Base-by-base conservation (phyloP, 2,797 vertebrate genomes). In the Malacoraja senta region DNA sequence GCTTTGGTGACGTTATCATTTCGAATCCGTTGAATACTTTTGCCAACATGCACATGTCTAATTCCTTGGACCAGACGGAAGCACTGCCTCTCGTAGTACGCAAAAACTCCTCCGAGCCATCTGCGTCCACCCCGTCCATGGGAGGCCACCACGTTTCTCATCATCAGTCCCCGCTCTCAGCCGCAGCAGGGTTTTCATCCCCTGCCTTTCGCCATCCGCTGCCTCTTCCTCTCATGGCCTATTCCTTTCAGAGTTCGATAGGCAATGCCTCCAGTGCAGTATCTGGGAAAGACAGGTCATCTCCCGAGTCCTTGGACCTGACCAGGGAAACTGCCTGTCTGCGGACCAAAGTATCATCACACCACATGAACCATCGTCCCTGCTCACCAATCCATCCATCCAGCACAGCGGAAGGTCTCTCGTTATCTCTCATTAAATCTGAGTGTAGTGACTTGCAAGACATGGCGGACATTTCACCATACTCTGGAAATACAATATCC, bases 401-500 rank as follows among this genome's bases (percentile, higher is more conserved):
- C 95, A 99, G 97, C 93, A 96, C 98, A 0, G 98, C 98, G 0
- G 98, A 99, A 95, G 98, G 97, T 53, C 97, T 99, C 83, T 99
- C 98, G 93, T 96, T 99, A 95, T 98, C 98, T 65, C 98, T 99
- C 95, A 99, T 99, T 96, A 99, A 99, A 95, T 99, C 98, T 0
- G 99, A 99, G 96, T 99, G 98, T 19, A 97, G 98, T 0, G 99
- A 99, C 95, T 97, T 99, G 94, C 98, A 99, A 96, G 99, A 99
- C 96, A 99, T 99, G 98, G 97, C 98, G 0, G 98, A 99, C 96
- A 99, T 99, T 96, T 99, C 98, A 8, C 98, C 98, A 94, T 99
- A 99, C 96, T 98, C 98, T 94, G 98, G 98, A 96, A 99, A 98
- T 97, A 98, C 98, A 96, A 98, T 99, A 99, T 99, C 99, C 99